A percentile compares a stretch with the other conserved stretches of the same genome.
These are phyloP conservation scores for Drosophila insularis DNA, from an alignment of 1,140 invertebrate genomes.

Conservation along the genomic window DNA sequence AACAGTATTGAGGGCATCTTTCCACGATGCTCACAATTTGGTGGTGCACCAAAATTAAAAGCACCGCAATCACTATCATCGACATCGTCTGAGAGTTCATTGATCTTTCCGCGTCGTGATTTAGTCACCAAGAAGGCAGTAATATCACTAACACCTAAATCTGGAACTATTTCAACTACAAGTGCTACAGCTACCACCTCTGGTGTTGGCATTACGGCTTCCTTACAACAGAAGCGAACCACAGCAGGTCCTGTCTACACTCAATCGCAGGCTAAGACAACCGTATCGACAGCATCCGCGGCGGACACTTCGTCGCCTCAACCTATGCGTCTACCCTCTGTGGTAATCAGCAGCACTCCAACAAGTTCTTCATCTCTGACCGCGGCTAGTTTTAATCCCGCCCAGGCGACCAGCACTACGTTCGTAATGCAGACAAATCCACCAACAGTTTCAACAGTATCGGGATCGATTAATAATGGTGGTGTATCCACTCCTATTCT, in stretches of 20 bases:
- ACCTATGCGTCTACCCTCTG: background rate
- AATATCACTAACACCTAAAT: too few relatives aligned
- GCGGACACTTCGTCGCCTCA: background rate
- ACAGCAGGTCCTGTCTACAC: background rate
- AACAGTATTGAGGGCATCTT: constrained; percentile 45
- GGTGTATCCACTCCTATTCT: background rate
- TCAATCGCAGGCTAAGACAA: background rate
- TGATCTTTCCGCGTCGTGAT: background rate
- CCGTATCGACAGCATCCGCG: background rate
- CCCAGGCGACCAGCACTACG: background rate
- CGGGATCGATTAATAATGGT: background rate
- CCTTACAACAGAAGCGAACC: background rate
- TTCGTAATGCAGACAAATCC: background rate
- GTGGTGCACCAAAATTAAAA: background rate
- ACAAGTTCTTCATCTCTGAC: background rate
- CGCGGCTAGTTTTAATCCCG: background rate
- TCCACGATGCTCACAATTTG: constrained; percentile 20
- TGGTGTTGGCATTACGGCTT: background rate
- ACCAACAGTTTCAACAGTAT: background rate
- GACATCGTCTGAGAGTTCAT: background rate
- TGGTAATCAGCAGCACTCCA: constrained; percentile 17
- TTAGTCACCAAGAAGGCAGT: background rate
- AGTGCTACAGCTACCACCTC: background rate
- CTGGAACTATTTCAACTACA: background rate
- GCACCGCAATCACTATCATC: background rate